Evolutionary conservation across 2,797 vertebrate genomes (phyloP), one percentile per base, ranked within the genome.

Genomic region (Macrochelys suwanniensis): DNA sequence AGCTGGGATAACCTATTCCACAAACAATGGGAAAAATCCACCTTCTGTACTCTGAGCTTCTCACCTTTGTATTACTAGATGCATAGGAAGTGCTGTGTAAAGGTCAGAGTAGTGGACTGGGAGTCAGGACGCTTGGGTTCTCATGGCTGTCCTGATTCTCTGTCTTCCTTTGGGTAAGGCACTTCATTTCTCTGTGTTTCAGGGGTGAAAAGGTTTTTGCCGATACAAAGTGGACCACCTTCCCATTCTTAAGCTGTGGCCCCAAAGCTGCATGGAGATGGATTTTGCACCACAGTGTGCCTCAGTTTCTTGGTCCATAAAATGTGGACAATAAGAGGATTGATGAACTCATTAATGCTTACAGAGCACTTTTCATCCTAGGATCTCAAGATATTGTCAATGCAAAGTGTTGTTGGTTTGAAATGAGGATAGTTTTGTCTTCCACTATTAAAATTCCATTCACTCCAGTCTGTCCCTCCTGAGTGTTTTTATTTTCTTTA

Each of bases 391-490:
- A 23, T 59, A 7, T 13, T 53, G 25, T 51, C 59, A 51, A 15
- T 80, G 37, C 59, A 84, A 76, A 74, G 59, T 50, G 57, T 53
- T 57, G 26, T 25, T 80, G 77, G 31, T 50, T 53, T 83, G 51
- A 94, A 90, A 92, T 37, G 83, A 95, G 94, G 84, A 78, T 82
- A 53, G 21, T 82, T 28, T 94, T 87, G 89, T 84, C n/a, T 65
- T n/a, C 88, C 94, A 49, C 26, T 79, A 61, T 83, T 77, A 87
- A 90, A 91, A 31, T 49, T 54, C 45, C 26, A 26, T 31, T 77
- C 42, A 47, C 74, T 77, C 84, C 33, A 83, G 25, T 59, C 33
- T 76, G 74, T 80, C 88, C 59, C 81, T 9, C 17, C 80, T 77
- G 71, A 11, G 33, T 49, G 74, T 50, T 82, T 92, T 42, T 82